A percentile compares a stretch with the other conserved stretches of the same genome.
These are phyloP conservation scores for Campoletis sonorensis DNA, from an alignment of 1,140 invertebrate genomes.

Conservation along the genomic window DNA sequence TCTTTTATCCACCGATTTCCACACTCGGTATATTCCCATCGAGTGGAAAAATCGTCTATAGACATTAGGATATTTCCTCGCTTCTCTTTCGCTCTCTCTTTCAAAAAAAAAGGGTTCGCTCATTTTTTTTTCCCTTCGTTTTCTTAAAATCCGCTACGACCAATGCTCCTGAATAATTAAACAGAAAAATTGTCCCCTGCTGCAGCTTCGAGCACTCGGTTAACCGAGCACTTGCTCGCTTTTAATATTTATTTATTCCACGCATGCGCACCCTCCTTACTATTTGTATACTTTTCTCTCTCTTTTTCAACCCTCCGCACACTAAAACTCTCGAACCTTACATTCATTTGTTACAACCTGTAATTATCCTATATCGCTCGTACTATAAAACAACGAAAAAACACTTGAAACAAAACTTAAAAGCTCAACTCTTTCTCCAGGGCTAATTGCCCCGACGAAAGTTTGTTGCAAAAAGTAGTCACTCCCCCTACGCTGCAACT, in stretches of 20 bases:
- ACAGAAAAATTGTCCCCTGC: not conserved
- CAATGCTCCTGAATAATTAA: not conserved
- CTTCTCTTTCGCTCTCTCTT: too few species aligned
- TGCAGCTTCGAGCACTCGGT: not conserved
- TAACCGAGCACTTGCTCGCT: not conserved
- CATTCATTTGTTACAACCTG: not conserved
- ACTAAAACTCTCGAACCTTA: not conserved
- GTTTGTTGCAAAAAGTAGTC: not conserved
- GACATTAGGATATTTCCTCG: not conserved
- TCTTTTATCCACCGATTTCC: not conserved
- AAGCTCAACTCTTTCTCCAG: not conserved
- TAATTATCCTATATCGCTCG: not conserved
- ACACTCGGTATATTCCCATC: not conserved
- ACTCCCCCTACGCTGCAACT: not conserved
- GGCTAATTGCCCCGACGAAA: not conserved
- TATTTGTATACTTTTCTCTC: not conserved
- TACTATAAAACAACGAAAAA: not conserved
- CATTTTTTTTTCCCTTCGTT: not conserved
- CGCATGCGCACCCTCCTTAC: not conserved
- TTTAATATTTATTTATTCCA: not conserved
- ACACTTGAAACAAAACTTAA: not conserved
- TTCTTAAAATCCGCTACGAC: not conserved
- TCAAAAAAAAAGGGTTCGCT: not conserved
- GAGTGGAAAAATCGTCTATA: not conserved
- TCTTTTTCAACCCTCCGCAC: not conserved